Evolutionary conservation across 2,888 invertebrate genomes (phyloP).

Genomic region (Lasioglossum vierecki): DNA sequence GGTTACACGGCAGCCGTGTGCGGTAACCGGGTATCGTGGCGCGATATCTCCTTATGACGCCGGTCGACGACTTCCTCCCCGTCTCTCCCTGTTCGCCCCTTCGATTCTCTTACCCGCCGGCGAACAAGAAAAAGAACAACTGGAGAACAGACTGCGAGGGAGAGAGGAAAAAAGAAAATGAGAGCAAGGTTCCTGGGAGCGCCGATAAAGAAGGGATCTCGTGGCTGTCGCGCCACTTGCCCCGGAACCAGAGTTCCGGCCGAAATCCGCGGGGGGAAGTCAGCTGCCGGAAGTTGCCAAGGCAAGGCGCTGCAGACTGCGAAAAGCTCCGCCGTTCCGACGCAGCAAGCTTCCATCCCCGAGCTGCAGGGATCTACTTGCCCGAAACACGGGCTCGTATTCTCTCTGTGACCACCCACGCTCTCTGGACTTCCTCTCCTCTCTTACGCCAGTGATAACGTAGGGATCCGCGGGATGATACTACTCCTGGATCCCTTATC

Average conservation of each 20-base stretch:
- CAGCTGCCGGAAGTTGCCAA: conserved; percentile 80
- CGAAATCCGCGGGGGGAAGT: conserved; percentile 73
- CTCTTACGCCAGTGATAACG: conserved; percentile 62
- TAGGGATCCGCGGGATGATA: conserved; percentile 59
- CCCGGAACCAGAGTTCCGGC: conserved; percentile 78
- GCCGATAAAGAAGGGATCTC: conserved; percentile 58
- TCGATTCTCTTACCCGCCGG: background rate
- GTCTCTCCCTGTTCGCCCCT: conserved; percentile 11
- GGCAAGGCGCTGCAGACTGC: conserved; percentile 77
- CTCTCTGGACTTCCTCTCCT: background rate
- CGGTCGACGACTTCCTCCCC: conserved; percentile 64
- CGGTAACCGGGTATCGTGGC: conserved; percentile 64
- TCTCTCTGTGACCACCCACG: conserved; percentile 39
- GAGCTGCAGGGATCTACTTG: conserved; percentile 67
- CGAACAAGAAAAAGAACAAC: background rate
- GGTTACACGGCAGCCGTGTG: conserved; percentile 53
- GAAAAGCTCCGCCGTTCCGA: conserved; percentile 58
- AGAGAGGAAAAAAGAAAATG: background rate
- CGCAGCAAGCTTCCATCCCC: conserved; percentile 37
- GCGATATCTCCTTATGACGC: conserved; percentile 70
- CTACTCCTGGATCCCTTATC: conserved; percentile 47
- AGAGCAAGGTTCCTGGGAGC: conserved; percentile 36
- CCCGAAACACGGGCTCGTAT: conserved; percentile 46
- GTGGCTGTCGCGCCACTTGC: conserved; percentile 40
- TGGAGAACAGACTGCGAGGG: too few relatives aligned